Base-by-base conservation (phyloP, 2,888 invertebrate species). In the Galerucella nymphaeae region DNA sequence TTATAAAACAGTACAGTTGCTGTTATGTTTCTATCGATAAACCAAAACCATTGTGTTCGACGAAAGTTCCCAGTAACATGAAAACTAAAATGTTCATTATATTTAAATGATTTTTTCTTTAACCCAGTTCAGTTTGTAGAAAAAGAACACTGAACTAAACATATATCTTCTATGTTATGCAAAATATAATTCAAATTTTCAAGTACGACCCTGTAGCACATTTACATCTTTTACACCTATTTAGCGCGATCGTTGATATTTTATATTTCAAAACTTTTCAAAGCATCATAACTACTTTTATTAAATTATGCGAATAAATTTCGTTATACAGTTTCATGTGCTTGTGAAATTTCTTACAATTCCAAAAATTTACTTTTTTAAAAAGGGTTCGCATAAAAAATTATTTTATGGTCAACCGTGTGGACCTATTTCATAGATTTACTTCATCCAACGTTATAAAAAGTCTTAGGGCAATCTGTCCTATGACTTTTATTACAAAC, bases 1-100 rank as follows among this genome's bases (percentile, higher is more conserved):
- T 61, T 61, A 61, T 41, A 61, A 41, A 61, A 61, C 61, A 41
- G 30, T 38, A 38, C 30, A 38, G 61, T 61, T 61, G 41, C 41
- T 61, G 38, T 61, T 61, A 41, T 8, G n/a, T 16, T 42, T 62
- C 18, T 5, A 62, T 59, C 14, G 30, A 59, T 59, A n/a, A n/a
- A n/a, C 10, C 18, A 2, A 23, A 38, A 38, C 61, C 42, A 62
- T 62, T 62, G 61, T 62, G 18, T 9, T 9, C 41, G 16, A 16
- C n/a, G 30, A 11, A 62, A 18, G 6, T 62, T 62, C 61, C 61
- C 61, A 62, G 42, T 16, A 62, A 18, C 42, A 62, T 18, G 16
- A 16, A n/a, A 62, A n/a, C 10, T 58, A 30, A 58, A 58, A 16
- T 18, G 42, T n/a, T 14, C 59, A n/a, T 38, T 38, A 38, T 23